Conservation (phyloP, 2,113 vertebrate genomes). For the Tretioscincus oriximinensis region DNA sequence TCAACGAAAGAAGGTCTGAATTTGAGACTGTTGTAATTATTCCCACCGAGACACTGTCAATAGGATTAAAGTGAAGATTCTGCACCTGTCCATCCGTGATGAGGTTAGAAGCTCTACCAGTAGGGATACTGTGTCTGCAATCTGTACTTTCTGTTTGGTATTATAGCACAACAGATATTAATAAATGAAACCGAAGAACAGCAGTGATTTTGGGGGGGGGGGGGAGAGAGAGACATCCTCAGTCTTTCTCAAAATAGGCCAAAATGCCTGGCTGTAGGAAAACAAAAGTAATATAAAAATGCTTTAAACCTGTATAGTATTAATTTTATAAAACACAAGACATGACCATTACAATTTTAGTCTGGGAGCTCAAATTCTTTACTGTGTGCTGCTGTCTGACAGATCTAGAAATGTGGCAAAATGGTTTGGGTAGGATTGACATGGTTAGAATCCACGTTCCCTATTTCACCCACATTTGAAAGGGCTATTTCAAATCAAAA, state of each 20-base stretch:
- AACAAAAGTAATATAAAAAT: constrained; percentile 49
- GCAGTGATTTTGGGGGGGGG: constrained; percentile 21
- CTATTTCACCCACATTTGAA: no score
- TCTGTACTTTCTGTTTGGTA: constrained; percentile 63
- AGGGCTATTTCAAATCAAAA: no score
- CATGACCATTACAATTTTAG: constrained; percentile 35
- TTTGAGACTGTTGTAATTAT: constrained; percentile 79
- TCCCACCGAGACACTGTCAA: constrained; percentile 77
- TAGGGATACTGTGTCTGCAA: constrained; percentile 71
- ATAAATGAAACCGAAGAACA: constrained; percentile 72
- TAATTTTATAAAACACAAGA: constrained; percentile 40
- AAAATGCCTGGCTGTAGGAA: constrained; percentile 65
- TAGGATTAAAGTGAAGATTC: constrained; percentile 79
- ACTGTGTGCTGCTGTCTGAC: no score
- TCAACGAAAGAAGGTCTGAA: constrained; percentile 74
- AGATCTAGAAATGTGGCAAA: no score
- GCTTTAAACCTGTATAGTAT: constrained; percentile 45
- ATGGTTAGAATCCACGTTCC: no score
- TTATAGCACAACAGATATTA: constrained; percentile 63
- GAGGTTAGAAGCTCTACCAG: constrained; percentile 75
- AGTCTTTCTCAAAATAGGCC: constrained; percentile 51
- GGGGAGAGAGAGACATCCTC: constrained; percentile 46
- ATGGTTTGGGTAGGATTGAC: no score
- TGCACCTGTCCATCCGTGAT: constrained; percentile 70
- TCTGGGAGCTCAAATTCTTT: constrained; percentile 59